phyloP scores from a whole-genome alignment of 2,113 vertebrate species.

The Merops nubicus region DNA sequence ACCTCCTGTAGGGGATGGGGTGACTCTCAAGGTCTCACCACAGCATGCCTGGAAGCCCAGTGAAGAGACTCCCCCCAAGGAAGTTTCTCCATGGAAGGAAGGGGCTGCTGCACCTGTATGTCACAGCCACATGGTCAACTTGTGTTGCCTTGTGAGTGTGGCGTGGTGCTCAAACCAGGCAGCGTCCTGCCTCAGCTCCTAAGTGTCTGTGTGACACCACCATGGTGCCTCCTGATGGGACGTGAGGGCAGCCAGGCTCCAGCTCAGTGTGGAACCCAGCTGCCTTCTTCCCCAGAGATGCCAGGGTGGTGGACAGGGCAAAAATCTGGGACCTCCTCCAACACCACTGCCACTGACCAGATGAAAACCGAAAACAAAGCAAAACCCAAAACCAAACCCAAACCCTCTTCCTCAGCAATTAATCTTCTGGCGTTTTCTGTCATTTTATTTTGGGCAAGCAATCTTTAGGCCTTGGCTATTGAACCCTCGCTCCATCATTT shows the following conservation, averaged over 20 bases:
- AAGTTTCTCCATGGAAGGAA: background rate
- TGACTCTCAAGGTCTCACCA: background rate
- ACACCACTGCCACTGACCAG: background rate
- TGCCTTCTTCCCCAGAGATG: background rate
- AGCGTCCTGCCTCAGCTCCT: background rate
- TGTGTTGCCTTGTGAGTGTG: fast-evolving
- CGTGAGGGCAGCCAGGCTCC: background rate
- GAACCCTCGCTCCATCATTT: background rate
- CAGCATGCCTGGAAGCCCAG: background rate
- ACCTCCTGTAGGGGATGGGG: background rate
- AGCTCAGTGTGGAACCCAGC: background rate
- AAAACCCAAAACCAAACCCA: background rate
- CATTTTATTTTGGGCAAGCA: background rate
- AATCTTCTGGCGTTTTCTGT: background rate
- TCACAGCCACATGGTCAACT: background rate
- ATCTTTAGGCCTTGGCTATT: background rate
- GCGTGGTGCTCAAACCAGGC: background rate
- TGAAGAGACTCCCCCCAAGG: background rate
- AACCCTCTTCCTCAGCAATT: background rate
- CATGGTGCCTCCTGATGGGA: background rate
- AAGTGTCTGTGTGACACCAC: background rate
- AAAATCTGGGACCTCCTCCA: background rate
- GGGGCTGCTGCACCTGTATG: fast-evolving
- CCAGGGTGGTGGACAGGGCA: background rate
- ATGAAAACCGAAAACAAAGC: background rate